A percentile compares a stretch with the other conserved stretches of the same genome.
These are phyloP conservation scores for Diarsia dahlii DNA, from an alignment of 2,888 invertebrate species.

Conservation along the genomic window DNA sequence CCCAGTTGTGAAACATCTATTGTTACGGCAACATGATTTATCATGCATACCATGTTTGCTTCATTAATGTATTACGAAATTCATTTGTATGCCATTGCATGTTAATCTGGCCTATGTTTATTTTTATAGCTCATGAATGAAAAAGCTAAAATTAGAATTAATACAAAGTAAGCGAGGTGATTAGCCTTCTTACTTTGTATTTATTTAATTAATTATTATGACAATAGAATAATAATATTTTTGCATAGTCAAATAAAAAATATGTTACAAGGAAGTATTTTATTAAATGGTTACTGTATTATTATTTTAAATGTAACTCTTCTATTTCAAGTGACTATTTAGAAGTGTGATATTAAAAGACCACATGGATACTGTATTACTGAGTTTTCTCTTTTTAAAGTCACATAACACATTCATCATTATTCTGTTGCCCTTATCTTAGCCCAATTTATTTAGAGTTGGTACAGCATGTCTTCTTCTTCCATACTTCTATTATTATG, in stretches of 20 bases:
- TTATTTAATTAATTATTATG: neutral
- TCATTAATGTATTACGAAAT: conserved; percentile 29
- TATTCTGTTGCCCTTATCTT: too few species aligned
- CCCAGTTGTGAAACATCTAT: conserved; percentile 34
- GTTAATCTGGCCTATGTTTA: neutral
- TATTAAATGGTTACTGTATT: neutral
- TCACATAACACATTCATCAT: neutral
- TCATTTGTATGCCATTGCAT: conserved; percentile 18
- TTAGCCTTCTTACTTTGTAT: neutral
- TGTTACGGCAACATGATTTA: conserved; percentile 20
- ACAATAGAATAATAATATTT: neutral
- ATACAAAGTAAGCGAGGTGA: too few species aligned
- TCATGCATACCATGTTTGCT: conserved; percentile 14
- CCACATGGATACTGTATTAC: neutral
- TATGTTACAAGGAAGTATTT: neutral
- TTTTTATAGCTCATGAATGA: conserved; percentile 6
- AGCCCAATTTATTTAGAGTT: too few species aligned
- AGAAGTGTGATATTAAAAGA: neutral
- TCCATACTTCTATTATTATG: too few species aligned
- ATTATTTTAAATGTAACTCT: neutral
- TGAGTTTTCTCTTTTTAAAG: neutral
- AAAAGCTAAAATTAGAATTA: neutral
- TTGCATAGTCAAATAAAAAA: neutral
- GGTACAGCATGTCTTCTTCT: too few species aligned
- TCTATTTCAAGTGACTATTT: neutral